Base-by-base conservation (phyloP, 2,888 invertebrate species). In the Malacosoma neustria region DNA sequence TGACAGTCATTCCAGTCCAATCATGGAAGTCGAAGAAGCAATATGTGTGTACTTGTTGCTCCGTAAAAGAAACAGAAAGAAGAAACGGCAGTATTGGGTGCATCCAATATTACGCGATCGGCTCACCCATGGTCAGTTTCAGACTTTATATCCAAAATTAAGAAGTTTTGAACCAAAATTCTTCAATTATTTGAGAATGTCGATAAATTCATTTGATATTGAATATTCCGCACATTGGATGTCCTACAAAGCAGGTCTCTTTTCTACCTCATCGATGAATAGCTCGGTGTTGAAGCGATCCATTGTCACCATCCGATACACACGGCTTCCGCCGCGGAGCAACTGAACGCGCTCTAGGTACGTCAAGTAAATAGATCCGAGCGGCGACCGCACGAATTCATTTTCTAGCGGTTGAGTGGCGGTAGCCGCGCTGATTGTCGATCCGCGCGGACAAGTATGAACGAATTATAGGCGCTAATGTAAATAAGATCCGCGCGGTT, bases 31-130 rank as follows among this genome's bases (percentile, higher is more conserved):
- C 33, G 33, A 14, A 33, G 33, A 33, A 33, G 33, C 33, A 33
- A 14, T 33, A 14, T 33, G 33, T 33, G 14, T 33, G 13, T 14
- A 33, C 14, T 33, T 33, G 14, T 14, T 14, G n/a, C 14, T 33
- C 33, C 33, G 14, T 14, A 33, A 13, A 33, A 33, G 14, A 33
- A 14, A 33, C 4, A 15, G 15, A 15, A 15, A 15, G 15, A 33
- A 12, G 14, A 33, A 33, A 33, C 15, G 13, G 11, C 33, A 33
- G 13, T 12, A 33, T 33, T 33, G 33, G 33, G 33, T 33, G 33
- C 33, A 33, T 33, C 33, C 33, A 33, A 33, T 33, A 9, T 33
- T 33, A 33, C 33, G 36, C 35, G 9, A 38, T 32, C 30, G n/a
- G 35, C 35, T 30, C 30, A 2, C 22, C 22, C 22, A 22, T 22